A percentile compares a stretch with the other conserved stretches of the same genome.
phyloP scores from a whole-genome alignment of 1,140 invertebrate genomes.

The Lutraria rhynchaena region DNA sequence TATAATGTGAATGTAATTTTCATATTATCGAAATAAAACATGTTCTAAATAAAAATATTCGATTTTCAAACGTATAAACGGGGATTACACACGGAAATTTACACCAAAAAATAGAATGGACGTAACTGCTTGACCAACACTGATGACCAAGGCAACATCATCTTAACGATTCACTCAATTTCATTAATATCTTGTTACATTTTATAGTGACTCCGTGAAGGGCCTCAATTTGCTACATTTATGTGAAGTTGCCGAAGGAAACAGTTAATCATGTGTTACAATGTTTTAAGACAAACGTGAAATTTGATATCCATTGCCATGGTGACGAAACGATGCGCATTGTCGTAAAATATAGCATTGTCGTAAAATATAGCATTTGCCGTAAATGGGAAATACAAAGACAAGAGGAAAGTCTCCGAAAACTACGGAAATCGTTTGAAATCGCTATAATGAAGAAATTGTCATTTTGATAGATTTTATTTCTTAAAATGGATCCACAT shows the following conservation, averaged over 20 bases:
- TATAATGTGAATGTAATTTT: too few relatives aligned
- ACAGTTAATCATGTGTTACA: slow-evolving; percentile 55
- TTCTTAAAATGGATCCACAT: too few relatives aligned
- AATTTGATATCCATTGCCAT: slow-evolving; percentile 34
- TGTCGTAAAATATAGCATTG: slow-evolving; percentile 46
- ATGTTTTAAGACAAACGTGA: slow-evolving; percentile 53
- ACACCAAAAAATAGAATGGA: too few relatives aligned
- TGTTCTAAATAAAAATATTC: too few relatives aligned
- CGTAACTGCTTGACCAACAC: too few relatives aligned
- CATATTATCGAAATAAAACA: too few relatives aligned
- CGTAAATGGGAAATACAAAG: background rate
- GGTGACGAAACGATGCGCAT: slow-evolving; percentile 39
- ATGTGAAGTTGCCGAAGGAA: slow-evolving; percentile 19
- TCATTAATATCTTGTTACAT: background rate
- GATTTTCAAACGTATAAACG: too few relatives aligned
- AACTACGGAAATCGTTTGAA: background rate
- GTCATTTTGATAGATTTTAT: background rate
- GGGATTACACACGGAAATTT: too few relatives aligned
- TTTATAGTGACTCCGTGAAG: background rate
- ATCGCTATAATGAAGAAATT: background rate
- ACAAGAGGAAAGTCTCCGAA: background rate
- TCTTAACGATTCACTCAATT: too few relatives aligned
- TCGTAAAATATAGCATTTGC: slow-evolving; percentile 26
- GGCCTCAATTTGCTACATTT: slow-evolving; percentile 32
- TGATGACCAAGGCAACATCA: too few relatives aligned